phyloP scores from a whole-genome alignment of 2,888 invertebrate species.

The Lasioglossum zephyrum region DNA sequence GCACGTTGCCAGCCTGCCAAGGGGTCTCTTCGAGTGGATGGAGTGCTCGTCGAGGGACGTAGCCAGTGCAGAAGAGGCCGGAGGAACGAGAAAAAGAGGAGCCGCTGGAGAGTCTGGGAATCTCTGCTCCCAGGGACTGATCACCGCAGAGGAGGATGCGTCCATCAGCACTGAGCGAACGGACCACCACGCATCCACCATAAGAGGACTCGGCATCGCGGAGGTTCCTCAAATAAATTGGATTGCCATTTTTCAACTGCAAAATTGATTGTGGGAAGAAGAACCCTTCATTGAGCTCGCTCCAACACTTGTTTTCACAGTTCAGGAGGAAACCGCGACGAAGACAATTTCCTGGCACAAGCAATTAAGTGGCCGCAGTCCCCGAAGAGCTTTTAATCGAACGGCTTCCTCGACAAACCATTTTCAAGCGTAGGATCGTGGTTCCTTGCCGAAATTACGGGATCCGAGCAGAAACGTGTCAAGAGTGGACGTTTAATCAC shows the following conservation, averaged over 20 bases:
- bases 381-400: constrained; percentile 35
- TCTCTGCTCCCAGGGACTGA: background rate
- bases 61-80: background rate
- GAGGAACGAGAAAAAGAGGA: constrained; percentile 13
- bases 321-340: background rate
- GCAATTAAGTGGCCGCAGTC: constrained; percentile 28
- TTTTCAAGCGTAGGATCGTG: too few relatives aligned
- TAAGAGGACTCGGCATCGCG: constrained; percentile 1
- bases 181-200: constrained; percentile 37
- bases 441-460: background rate
- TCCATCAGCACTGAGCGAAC: constrained; percentile 28
- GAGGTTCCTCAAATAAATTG: constrained; percentile 65
- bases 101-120: background rate
- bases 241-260: constrained; percentile 54
- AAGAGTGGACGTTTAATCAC: constrained; percentile 58
- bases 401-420: background rate
- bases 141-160: constrained; percentile 21
- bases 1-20: constrained; percentile 47
- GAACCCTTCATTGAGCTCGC: background rate
- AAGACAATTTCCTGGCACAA: constrained; percentile 46
- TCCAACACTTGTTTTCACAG: background rate
- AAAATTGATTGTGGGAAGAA: background rate
- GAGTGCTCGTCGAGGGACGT: constrained; percentile 35
- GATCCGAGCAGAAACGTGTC: background rate
- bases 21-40: constrained; percentile 49